Percentiles rank a stretch among this genome's conserved stretches.
Evolutionary conservation across 2,113 vertebrate species (phyloP).

Genomic region (Astur gentilis): DNA sequence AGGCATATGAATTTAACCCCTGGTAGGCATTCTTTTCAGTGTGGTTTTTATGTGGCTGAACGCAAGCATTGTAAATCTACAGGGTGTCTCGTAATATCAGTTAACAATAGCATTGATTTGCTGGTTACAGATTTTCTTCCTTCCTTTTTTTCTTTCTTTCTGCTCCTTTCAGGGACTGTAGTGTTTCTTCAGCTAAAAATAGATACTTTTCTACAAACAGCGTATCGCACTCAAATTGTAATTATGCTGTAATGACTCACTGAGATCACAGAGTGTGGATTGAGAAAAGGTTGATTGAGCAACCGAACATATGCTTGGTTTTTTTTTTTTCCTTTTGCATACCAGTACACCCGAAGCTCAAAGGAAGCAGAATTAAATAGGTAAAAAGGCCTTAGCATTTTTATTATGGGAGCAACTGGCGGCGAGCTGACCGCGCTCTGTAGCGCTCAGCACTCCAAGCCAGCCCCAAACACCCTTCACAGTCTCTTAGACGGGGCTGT

Average conservation of each 20-base stretch:
- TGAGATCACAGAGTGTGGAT: constrained; percentile 20
- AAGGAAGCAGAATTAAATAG: background rate
- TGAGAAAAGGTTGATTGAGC: constrained; percentile 47
- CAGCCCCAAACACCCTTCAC: background rate
- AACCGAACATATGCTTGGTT: background rate
- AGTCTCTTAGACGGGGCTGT: background rate
- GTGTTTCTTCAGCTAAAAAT: constrained; percentile 58
- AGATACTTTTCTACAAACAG: constrained; percentile 58
- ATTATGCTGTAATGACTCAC: constrained; percentile 58
- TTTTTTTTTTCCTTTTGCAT: background rate
- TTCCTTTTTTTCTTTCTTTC: background rate
- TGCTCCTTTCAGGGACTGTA: background rate
- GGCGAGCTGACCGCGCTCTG: background rate
- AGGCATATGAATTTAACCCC: constrained; percentile 83
- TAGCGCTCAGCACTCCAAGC: background rate
- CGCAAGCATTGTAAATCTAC: constrained; percentile 39
- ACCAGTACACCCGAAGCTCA: constrained; percentile 8
- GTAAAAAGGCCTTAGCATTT: background rate
- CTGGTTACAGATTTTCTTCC: constrained; percentile 17
- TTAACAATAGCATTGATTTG: constrained; percentile 62
- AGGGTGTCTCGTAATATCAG: constrained; percentile 51
- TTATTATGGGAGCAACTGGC: background rate
- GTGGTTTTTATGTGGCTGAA: constrained; percentile 23
- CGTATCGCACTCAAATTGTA: constrained; percentile 31
- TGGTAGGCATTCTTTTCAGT: constrained; percentile 69